Percentiles rank a stretch among this genome's conserved stretches.
Conservation (phyloP, 2,888 invertebrate genomes). For the Heliconius aoede region DNA sequence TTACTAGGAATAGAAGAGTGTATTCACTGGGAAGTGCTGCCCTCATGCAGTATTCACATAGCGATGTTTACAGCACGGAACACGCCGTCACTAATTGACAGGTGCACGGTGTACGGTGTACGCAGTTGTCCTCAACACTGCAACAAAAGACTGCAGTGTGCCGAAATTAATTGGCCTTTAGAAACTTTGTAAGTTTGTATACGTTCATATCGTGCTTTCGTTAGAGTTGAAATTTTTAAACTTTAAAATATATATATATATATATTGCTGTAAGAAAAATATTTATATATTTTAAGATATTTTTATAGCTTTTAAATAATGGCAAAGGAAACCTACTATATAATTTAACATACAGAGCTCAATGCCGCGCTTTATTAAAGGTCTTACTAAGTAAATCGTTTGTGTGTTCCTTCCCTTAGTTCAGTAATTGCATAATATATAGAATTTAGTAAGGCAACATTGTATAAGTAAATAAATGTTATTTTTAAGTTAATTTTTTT, state of each 20-base stretch:
- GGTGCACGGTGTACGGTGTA: conserved; percentile 32
- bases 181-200: not conserved
- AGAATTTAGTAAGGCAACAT: too few species aligned
- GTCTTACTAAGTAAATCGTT: not conserved
- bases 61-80: conserved; percentile 19
- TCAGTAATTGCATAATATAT: not conserved
- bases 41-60: conserved; percentile 21
- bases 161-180: conserved; percentile 36
- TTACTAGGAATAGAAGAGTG: too few species aligned
- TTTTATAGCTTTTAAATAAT: not conserved
- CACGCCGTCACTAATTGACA: conserved; percentile 39
- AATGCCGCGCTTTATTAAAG: too few species aligned
- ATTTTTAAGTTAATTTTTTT: not conserved
- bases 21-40: conserved; percentile 3
- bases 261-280: not conserved
- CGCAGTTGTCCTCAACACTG: conserved; percentile 32
- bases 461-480: too few species aligned
- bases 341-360: too few species aligned
- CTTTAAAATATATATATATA: not conserved
- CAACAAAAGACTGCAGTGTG: conserved; percentile 30
- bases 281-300: not conserved
- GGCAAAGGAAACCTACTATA: too few species aligned
- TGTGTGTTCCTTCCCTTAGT: not conserved
- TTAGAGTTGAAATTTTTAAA: not conserved
- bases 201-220: not conserved